phyloP scores from a whole-genome alignment of 2,113 vertebrate genomes.

The Hemiscyllium ocellatum region DNA sequence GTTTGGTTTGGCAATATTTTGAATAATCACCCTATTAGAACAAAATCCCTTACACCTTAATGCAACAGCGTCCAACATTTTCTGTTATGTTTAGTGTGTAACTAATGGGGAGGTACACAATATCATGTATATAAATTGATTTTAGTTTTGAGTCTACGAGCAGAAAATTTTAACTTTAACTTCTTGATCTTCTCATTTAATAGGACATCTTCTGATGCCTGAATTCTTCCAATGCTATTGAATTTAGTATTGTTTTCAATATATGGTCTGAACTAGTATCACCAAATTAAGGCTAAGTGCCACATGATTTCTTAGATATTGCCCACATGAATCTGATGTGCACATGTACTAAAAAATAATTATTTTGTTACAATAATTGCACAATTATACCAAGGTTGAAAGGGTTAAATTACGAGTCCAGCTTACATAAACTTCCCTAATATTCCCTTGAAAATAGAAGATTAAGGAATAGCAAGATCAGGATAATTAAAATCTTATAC shows the following conservation, averaged over 20 bases:
- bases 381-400: background rate
- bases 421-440: background rate
- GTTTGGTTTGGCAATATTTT: background rate
- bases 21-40: background rate
- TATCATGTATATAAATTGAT: no score
- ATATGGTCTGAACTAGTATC: background rate
- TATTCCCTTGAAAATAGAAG: background rate
- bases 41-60: background rate
- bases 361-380: background rate
- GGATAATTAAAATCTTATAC: background rate
- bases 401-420: background rate
- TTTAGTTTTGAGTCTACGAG: no score
- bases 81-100: background rate
- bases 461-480: background rate
- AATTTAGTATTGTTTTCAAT: background rate
- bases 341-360: background rate
- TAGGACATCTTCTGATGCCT: background rate
- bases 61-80: background rate
- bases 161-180: background rate
- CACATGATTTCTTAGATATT: background rate
- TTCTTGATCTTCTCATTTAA: background rate
- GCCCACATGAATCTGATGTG: background rate
- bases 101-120: no score
- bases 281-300: background rate
- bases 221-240: background rate